Evolutionary conservation across 2,888 invertebrate species (phyloP).

Genomic region (Desoria tigrina): DNA sequence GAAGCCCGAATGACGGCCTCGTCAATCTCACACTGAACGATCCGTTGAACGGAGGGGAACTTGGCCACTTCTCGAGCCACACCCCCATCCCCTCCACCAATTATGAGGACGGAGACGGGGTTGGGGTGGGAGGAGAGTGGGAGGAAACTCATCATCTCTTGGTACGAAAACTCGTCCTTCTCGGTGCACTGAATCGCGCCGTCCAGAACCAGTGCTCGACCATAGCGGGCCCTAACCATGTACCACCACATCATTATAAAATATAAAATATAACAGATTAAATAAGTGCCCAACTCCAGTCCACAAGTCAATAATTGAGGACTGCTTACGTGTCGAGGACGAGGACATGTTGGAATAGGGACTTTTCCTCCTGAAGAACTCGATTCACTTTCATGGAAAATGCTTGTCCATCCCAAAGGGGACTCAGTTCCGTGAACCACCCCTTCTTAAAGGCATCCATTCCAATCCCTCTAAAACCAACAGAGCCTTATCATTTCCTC

Average conservation of each 20-base stretch:
- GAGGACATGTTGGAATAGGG: constrained; percentile 80
- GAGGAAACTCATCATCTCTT: constrained; percentile 96
- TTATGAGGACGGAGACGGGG: constrained; percentile 74
- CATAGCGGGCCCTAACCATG: constrained; percentile 69
- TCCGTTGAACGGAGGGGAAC: constrained; percentile 81
- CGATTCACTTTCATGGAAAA: constrained; percentile 82
- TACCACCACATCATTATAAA: neutral
- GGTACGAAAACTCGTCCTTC: constrained; percentile 94
- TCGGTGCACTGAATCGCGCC: constrained; percentile 97
- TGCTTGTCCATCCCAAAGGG: constrained; percentile 86
- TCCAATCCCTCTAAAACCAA: too few species aligned
- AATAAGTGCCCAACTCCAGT: too few species aligned
- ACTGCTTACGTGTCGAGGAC: constrained; percentile 73
- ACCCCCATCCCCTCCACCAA: constrained; percentile 98
- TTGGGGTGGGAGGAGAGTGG: constrained; percentile 87
- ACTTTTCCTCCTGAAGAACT: constrained; percentile 75
- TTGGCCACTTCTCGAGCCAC: constrained; percentile 93
- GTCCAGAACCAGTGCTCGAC: constrained; percentile 84
- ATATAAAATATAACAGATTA: constrained; percentile 1
- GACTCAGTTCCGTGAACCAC: constrained; percentile 60
- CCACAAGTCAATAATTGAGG: neutral
- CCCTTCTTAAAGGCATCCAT: constrained; percentile 73
- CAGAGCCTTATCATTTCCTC: too few species aligned
- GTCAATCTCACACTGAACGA: constrained; percentile 94
- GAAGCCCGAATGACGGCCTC: constrained; percentile 85